These are phyloP conservation scores for Mythimna impura DNA, from an alignment of 2,888 invertebrate genomes.

Conservation along the genomic window DNA sequence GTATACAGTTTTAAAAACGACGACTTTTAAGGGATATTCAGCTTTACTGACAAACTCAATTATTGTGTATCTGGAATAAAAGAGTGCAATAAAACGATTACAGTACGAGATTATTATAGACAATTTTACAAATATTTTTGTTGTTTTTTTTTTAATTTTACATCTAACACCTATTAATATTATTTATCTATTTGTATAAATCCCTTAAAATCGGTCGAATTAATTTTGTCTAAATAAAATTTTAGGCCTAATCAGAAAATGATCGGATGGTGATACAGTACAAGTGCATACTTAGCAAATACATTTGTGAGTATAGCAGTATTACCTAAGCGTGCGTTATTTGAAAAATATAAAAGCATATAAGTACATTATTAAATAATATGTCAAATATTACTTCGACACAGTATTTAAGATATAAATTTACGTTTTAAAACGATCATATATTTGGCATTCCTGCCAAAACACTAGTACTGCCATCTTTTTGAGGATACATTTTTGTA, in stretches of 20 bases:
- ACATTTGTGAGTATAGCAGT: conserved; percentile 10
- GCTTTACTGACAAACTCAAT: not conserved
- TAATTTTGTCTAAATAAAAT: not conserved
- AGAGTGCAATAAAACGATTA: conserved; percentile 24
- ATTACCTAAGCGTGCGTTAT: conserved; percentile 29
- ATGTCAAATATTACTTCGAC: conserved; percentile 16
- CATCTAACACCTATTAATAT: not conserved
- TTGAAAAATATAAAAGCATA: not conserved
- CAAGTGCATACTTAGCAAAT: not conserved
- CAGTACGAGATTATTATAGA: conserved; percentile 19
- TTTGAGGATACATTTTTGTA: not conserved
- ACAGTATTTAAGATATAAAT: not conserved
- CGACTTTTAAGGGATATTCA: conserved; percentile 18
- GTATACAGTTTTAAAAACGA: conserved; percentile 11
- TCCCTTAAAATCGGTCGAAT: conserved; percentile 14
- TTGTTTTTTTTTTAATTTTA: conserved; percentile 9
- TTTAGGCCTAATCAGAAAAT: conserved; percentile 2
- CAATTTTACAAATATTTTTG: conserved; percentile 12
- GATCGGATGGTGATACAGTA: not conserved
- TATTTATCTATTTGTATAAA: not conserved
- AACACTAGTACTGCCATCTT: not conserved
- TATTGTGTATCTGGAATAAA: conserved; percentile 22
- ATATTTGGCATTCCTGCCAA: not conserved
- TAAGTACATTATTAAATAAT: conserved; percentile 1
- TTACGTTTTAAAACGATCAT: not conserved